Percentiles rank a stretch among this genome's conserved stretches.
phyloP scores from a whole-genome alignment of 2,888 invertebrate species.

The Drosophila paranaensis region DNA sequence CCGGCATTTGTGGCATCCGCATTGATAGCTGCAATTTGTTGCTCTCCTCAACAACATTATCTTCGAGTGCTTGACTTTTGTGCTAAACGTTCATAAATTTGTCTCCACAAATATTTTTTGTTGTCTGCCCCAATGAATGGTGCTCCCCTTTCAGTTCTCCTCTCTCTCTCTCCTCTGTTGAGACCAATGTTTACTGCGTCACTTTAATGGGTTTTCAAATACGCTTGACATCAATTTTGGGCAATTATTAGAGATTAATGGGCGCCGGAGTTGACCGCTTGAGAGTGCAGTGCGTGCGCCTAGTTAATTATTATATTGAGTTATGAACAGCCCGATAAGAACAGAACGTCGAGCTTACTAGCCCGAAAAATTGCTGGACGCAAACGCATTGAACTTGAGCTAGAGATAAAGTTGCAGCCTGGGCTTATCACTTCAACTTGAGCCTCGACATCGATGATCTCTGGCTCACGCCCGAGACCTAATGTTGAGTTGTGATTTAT shows the following conservation, averaged over 20 bases:
- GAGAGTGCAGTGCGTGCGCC: constrained; percentile 15
- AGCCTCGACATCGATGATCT: constrained; percentile 5
- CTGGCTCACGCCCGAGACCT: constrained; percentile 6
- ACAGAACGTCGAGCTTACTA: constrained; percentile 22
- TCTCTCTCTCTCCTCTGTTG: not conserved
- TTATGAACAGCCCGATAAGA: constrained; percentile 55
- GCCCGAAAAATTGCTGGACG: constrained; percentile 55
- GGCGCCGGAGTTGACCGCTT: constrained; percentile 57
- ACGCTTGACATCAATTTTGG: constrained; percentile 76
- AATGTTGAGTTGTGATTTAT: constrained; percentile 40
- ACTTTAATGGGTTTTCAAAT: constrained; percentile 74
- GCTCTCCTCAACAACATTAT: constrained; percentile 72
- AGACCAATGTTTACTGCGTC: constrained; percentile 55
- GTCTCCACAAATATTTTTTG: constrained; percentile 68
- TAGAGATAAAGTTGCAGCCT: constrained; percentile 8
- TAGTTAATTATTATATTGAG: constrained; percentile 62
- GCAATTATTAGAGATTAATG: constrained; percentile 82
- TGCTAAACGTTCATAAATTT: constrained; percentile 82
- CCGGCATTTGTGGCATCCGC: constrained; percentile 63
- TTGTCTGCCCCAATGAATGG: constrained; percentile 60
- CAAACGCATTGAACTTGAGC: constrained; percentile 32
- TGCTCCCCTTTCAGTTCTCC: constrained; percentile 5
- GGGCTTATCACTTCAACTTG: constrained; percentile 5
- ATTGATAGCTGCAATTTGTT: constrained; percentile 82
- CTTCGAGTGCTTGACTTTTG: constrained; percentile 80